phyloP scores from a whole-genome alignment of 2,888 invertebrate genomes.

The Patella caerulea region DNA sequence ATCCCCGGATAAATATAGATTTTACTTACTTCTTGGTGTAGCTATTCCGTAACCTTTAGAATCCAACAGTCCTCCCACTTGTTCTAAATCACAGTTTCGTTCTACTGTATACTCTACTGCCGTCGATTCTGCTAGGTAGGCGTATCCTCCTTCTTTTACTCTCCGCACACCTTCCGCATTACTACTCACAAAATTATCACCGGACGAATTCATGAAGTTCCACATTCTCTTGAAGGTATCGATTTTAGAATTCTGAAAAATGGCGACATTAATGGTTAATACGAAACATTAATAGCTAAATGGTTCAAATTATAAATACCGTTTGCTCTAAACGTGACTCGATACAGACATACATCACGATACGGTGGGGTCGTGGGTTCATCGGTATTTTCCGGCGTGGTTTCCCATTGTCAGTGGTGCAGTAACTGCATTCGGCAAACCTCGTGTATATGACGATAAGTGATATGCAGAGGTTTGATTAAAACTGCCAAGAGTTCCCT shows the following conservation, averaged over 20 bases:
- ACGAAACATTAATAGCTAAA: neutral
- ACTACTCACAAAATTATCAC: constrained; percentile 86
- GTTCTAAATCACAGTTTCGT: constrained; percentile 92
- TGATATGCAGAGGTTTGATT: no score
- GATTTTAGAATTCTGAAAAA: constrained; percentile 81
- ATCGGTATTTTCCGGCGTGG: no score
- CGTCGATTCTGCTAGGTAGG: constrained; percentile 98
- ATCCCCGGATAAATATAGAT: neutral
- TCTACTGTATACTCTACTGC: constrained; percentile 94
- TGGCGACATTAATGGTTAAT: neutral
- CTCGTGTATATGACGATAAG: no score
- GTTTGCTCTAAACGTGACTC: no score
- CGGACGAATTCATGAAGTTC: constrained; percentile 81
- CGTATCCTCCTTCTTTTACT: constrained; percentile 89
- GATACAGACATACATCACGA: no score
- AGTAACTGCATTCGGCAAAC: no score
- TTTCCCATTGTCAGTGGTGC: no score
- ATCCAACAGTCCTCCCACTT: constrained; percentile 91
- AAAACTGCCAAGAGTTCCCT: no score
- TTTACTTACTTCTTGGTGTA: constrained; percentile 84
- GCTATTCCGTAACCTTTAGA: constrained; percentile 97
- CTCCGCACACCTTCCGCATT: constrained; percentile 92
- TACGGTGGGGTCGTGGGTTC: no score
- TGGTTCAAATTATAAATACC: neutral
- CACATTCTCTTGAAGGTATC: constrained; percentile 86